Evolutionary conservation across 2,888 invertebrate species (phyloP).

Genomic region (Dione vanillae): DNA sequence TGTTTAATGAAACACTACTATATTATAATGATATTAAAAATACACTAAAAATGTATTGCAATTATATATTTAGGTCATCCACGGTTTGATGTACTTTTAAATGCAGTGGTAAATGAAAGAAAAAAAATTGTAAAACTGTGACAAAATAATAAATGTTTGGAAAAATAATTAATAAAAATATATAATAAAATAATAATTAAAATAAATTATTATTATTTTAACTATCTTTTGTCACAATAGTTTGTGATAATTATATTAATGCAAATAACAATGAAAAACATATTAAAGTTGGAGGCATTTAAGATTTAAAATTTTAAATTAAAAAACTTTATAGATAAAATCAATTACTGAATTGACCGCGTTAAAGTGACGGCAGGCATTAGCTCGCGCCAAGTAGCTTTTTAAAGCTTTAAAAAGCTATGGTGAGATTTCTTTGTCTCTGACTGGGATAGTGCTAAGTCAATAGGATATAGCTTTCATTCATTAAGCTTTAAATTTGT

Average conservation of each 20-base stretch:
- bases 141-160: too few relatives aligned
- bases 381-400: constrained; percentile 37
- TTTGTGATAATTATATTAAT: too few relatives aligned
- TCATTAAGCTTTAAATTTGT: not conserved
- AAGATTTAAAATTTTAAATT: constrained; percentile 9
- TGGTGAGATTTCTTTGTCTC: constrained; percentile 39
- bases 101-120: not conserved
- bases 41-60: not conserved
- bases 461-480: constrained; percentile 1
- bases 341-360: constrained; percentile 27
- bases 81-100: not conserved
- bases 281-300: not conserved
- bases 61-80: not conserved
- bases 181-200: too few relatives aligned
- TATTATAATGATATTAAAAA: not conserved
- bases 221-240: too few relatives aligned
- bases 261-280: not conserved
- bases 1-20: constrained; percentile 1
- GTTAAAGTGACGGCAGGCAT: constrained; percentile 30
- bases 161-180: too few relatives aligned
- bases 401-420: constrained; percentile 36
- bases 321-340: constrained; percentile 20
- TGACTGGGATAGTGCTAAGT: constrained; percentile 34
- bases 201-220: too few relatives aligned
- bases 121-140: too few relatives aligned